Percentiles rank a stretch among this genome's conserved stretches.
Conservation (phyloP, 2,797 vertebrate species). For the Gymnopithys bicolor region DNA sequence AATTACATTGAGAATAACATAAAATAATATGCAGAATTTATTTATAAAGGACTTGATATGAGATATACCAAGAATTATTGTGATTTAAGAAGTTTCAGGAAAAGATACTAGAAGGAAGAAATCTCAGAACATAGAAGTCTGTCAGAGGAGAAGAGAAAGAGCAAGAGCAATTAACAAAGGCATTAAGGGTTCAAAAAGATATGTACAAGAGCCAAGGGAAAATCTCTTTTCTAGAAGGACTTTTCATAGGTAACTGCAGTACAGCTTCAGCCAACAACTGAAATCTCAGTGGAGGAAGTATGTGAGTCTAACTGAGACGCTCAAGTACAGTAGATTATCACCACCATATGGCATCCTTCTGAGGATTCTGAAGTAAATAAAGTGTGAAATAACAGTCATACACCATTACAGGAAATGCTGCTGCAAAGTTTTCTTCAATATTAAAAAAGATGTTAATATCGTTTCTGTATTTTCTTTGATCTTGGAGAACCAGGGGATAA, state of each 20-base stretch:
- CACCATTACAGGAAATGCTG: background rate
- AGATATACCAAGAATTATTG: background rate
- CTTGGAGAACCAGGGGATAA: background rate
- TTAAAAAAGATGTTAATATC: background rate
- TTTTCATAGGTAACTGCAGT: slow-evolving; percentile 34
- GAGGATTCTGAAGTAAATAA: slow-evolving; percentile 67
- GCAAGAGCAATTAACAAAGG: background rate
- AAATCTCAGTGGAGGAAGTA: slow-evolving; percentile 62
- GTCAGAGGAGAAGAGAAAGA: background rate
- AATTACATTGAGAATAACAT: background rate
- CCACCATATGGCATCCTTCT: slow-evolving; percentile 65
- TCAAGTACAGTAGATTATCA: slow-evolving; percentile 62
- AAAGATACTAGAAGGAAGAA: background rate
- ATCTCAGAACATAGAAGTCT: background rate
- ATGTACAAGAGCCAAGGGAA: background rate
- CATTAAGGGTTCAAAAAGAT: background rate
- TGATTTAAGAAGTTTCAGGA: background rate
- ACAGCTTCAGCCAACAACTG: slow-evolving; percentile 8
- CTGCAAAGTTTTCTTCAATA: background rate
- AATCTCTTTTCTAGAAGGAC: slow-evolving; percentile 19
- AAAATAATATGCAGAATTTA: background rate
- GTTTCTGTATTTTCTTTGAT: background rate
- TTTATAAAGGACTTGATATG: background rate
- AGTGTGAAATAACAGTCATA: slow-evolving; percentile 59
- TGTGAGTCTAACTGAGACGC: slow-evolving; percentile 37